Base-by-base conservation (phyloP, 1,140 invertebrate species). In the Drosophila tsacasi region DNA sequence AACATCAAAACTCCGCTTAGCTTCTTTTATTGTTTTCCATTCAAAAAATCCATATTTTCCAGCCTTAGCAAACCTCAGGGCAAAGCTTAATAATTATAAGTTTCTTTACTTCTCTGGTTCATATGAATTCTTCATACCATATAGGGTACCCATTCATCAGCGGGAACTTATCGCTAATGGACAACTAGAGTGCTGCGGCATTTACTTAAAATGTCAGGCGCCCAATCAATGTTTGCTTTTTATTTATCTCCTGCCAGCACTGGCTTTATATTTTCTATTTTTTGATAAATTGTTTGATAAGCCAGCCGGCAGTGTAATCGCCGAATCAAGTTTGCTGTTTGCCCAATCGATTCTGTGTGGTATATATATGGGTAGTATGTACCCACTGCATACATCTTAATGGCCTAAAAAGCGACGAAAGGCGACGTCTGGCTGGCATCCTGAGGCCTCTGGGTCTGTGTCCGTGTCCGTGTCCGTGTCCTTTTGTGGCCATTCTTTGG, bases 281-380 rank as follows among this genome's bases (percentile, higher is more conserved):
- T 37, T 49, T 72, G 21, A 72, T 52, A 23, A 80, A 83, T 84
- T 52, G 72, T 52, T 58, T 64, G 65, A 67, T 64, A 69, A 69
- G 54, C 54, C 49, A 39, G 46, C 35, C 46, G 19, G 35, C 37
- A 32, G 58, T 46, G n/a, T 68, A 50, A 57, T 46, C 44, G 32
- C 39, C 27, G 37, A 57, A 47, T 60, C 35, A 46, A 64, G 55
- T 50, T 49, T 13, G 25, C 15, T 67, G 67, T 44, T 37, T 69
- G 47, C 47, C 44, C 37, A 67, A 67, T 69, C 66, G 62, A 66
- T 49, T 49, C 7, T 25, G 17, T 47, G 23, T 10, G 6, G 1
- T 10, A n/a, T 5, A 5, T 47, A 47, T 25, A 15, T 23, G 2
- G 12, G 5, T 40, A 17, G 4, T 46, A 10, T 27, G 23, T 50